phyloP scores from a whole-genome alignment of 2,113 vertebrate species.

The Lethenteron camtschaticum region DNA sequence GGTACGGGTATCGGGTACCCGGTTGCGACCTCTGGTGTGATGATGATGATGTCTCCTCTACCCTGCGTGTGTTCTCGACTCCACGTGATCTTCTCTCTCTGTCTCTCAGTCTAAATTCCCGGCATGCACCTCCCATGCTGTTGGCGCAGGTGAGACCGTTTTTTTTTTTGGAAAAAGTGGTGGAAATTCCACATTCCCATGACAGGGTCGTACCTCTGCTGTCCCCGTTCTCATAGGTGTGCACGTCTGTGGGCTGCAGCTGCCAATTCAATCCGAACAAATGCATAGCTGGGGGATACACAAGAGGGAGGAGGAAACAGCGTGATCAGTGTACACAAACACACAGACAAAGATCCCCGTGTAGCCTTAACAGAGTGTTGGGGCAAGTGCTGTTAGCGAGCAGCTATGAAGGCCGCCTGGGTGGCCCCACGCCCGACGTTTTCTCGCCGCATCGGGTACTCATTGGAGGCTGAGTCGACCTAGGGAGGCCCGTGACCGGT shows the following conservation, averaged over 20 bases:
- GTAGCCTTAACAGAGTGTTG: no score
- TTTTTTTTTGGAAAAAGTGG: background rate
- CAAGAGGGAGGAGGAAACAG: slow-evolving; percentile 7
- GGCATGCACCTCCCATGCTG: background rate
- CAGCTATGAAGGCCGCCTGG: no score
- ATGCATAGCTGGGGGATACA: slow-evolving; percentile 45
- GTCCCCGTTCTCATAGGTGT: slow-evolving; percentile 82
- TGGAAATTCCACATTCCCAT: background rate
- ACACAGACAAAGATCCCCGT: background rate
- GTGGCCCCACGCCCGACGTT: no score
- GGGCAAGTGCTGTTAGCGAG: no score
- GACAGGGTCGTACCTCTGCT: slow-evolving; percentile 33
- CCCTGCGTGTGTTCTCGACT: no score
- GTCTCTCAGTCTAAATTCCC: background rate
- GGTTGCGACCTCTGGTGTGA: no score
- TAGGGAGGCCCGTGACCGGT: no score
- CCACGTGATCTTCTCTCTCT: background rate
- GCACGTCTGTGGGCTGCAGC: slow-evolving; percentile 62
- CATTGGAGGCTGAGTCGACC: no score
- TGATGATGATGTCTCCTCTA: no score
- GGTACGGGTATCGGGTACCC: no score
- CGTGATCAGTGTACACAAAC: slow-evolving; percentile 2
- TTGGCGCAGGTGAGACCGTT: background rate
- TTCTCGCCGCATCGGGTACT: no score
- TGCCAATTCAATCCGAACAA: slow-evolving; percentile 96